Base-by-base conservation (phyloP, 1,140 invertebrate species). In the Leptinotarsa undecemlineata region DNA sequence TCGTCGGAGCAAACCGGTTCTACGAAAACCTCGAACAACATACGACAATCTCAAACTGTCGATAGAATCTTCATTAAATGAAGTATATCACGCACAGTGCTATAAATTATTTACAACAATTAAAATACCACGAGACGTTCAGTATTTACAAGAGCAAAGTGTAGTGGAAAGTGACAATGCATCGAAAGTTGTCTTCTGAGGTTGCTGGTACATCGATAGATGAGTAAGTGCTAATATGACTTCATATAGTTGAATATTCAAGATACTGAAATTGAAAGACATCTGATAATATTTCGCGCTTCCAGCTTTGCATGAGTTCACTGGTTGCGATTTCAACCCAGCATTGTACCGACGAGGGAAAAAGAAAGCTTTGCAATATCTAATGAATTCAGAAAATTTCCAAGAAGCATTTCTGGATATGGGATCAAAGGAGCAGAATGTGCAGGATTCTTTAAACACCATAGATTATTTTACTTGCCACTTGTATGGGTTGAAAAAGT, bases 81-180 rank as follows among this genome's bases (percentile, higher is more conserved):
- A 74, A 19, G 17, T 26, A 23, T 74, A 74, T 60, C 64, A 67
- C 69, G 68, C 67, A 47, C 17, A 69, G 62, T 75, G 68, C 23
- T 75, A 75, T 72, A 67, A 67, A 67, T 57, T 70, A 71, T 75
- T 66, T 48, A 75, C 74, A 62, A 48, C 74, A 67, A 23, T 74
- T 33, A 74, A 70, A 74, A 74, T 74, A 70, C 68, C 73, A 26
- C 20, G 20, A 68, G 67, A 69, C 48, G 15, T 68, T 63, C 51
- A 72, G 60, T 72, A 72, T 72, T 72, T 42, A 72, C 70, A 72
- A 72, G 21, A 72, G 51, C 70, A 72, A 63, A 61, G 60, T 62
- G 23, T 61, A 62, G 70, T 72, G 70, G 70, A 72, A 72, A 19
- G 23, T 72, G 70, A 72, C 6, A 63, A 72, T 72, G 60, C 70